Percentiles rank a stretch among this genome's conserved stretches.
These are phyloP conservation scores for Chamaedrilus cognettii DNA, from an alignment of 2,888 invertebrate genomes.

Conservation along the genomic window DNA sequence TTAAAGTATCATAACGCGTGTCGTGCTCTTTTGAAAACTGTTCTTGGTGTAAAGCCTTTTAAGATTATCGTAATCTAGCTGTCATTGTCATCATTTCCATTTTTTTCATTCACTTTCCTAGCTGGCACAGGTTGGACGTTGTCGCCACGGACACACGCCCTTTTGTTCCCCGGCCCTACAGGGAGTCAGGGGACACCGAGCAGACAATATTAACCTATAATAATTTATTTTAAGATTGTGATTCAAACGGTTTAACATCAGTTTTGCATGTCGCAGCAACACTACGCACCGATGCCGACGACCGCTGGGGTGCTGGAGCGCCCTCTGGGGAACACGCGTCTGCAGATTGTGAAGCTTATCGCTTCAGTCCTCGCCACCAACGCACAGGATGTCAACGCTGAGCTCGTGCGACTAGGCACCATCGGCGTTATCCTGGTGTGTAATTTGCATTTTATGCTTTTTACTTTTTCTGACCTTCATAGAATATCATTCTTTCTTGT, in stretches of 20 bases:
- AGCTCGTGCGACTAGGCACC: conserved; percentile 66
- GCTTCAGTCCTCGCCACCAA: conserved; percentile 74
- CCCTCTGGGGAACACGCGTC: conserved; percentile 77
- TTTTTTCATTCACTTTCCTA: too few relatives aligned
- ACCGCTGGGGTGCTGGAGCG: conserved; percentile 73
- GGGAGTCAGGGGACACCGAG: too few relatives aligned
- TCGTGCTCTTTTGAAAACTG: too few relatives aligned
- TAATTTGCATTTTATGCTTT: conserved; percentile 43
- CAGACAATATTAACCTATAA: background rate
- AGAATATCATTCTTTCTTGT: background rate
- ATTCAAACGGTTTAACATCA: too few relatives aligned
- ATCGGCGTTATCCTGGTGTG: conserved; percentile 66
- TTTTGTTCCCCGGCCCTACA: too few relatives aligned
- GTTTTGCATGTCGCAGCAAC: conserved; percentile 52
- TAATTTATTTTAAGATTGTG: background rate
- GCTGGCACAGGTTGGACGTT: too few relatives aligned
- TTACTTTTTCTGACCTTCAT: background rate
- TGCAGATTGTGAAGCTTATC: conserved; percentile 79
- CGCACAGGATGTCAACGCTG: conserved; percentile 72
- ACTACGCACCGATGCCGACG: conserved; percentile 67
- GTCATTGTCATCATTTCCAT: too few relatives aligned
- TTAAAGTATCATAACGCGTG: too few relatives aligned
- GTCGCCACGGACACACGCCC: too few relatives aligned
- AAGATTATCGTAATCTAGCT: too few relatives aligned
- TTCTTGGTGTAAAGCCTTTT: too few relatives aligned